Percentiles rank a stretch among this genome's conserved stretches.
phyloP scores from a whole-genome alignment of 1,140 invertebrate genomes.

The Cydia amplana region DNA sequence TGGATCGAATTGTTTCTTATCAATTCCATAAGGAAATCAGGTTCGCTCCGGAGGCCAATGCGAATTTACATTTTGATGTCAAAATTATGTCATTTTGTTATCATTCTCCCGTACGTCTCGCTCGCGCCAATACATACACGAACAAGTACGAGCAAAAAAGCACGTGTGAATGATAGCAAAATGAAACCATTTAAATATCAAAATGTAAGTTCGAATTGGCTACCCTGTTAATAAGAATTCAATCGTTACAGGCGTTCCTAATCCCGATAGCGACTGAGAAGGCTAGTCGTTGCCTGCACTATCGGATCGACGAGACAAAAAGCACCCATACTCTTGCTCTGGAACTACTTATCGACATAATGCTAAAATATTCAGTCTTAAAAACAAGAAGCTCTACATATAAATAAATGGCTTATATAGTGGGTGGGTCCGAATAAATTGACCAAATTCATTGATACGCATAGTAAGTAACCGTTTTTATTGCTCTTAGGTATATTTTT shows the following conservation, averaged over 20 bases:
- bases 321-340: not conserved
- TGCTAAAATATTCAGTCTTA: conserved; percentile 8
- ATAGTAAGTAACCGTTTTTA: no score
- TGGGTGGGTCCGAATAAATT: not conserved
- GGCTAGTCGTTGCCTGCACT: conserved; percentile 51
- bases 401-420: not conserved
- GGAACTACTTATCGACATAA: not conserved
- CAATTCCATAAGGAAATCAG: conserved; percentile 51
- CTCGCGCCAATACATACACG: no score
- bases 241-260: conserved; percentile 59
- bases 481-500: no score
- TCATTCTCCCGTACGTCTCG: no score
- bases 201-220: no score
- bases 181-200: no score
- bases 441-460: no score
- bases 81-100: no score
- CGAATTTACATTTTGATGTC: no score
- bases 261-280: conserved; percentile 53
- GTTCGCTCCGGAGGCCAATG: conserved; percentile 1
- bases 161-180: no score
- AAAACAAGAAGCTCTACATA: not conserved
- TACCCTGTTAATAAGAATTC: conserved; percentile 57
- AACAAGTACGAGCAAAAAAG: no score
- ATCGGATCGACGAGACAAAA: conserved; percentile 46
- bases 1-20: conserved; percentile 60